Evolutionary conservation across 64 coral and sea anemone species (phyloP).

Genomic region (Orbicella faveolata): DNA sequence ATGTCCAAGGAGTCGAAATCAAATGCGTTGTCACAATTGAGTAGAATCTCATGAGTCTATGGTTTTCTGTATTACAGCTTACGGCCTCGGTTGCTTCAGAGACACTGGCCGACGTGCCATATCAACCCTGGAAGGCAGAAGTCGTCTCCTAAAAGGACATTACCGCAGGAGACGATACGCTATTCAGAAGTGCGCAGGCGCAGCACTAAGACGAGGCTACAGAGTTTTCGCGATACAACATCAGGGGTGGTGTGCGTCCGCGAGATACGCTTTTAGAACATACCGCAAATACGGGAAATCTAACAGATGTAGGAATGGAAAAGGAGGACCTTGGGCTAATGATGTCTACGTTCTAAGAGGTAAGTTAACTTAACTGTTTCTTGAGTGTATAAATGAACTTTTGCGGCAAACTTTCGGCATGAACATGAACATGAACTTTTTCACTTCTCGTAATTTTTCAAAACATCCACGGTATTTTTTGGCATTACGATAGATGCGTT

Average conservation of each 20-base stretch:
- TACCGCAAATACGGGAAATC: constrained; percentile 46
- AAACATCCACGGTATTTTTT: background rate
- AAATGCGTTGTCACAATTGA: no score
- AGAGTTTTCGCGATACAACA: constrained; percentile 56
- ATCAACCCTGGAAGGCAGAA: constrained; percentile 27
- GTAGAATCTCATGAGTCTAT: background rate
- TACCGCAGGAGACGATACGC: constrained; percentile 8
- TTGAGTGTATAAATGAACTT: background rate
- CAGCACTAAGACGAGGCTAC: constrained; percentile 16
- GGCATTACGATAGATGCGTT: background rate
- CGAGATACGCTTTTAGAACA: constrained; percentile 1
- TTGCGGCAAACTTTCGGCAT: no score
- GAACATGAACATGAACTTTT: no score
- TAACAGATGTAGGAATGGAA: constrained; percentile 37
- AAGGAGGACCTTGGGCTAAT: constrained; percentile 66
- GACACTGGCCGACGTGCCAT: constrained; percentile 40
- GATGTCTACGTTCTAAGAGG: constrained; percentile 54
- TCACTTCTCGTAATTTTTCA: no score
- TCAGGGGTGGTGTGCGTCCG: constrained; percentile 41
- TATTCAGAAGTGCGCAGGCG: constrained; percentile 47
- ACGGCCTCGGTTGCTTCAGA: constrained; percentile 53
- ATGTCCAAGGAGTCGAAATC: no score
- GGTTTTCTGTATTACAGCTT: background rate
- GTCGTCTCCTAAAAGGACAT: constrained; percentile 24
- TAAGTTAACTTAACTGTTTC: background rate